These are phyloP conservation scores for Alcedo atthis DNA, from an alignment of 2,797 vertebrate genomes.

Conservation along the genomic window DNA sequence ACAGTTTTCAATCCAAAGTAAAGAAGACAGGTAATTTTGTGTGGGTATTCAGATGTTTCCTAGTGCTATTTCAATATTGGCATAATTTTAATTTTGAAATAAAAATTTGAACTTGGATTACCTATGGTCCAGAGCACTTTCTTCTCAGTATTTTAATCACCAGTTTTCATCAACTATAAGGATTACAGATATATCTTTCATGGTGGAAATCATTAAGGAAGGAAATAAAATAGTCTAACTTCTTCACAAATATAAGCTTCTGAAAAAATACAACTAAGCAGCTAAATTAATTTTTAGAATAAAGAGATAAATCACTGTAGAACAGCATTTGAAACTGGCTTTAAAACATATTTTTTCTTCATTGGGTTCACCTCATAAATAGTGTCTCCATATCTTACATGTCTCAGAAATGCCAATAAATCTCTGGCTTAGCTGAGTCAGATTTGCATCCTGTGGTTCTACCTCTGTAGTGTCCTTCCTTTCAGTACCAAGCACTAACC, in stretches of 20 bases:
- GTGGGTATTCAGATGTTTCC: no score
- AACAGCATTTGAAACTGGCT: not conserved
- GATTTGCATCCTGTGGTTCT: not conserved
- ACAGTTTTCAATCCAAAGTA: no score
- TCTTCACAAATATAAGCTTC: not conserved
- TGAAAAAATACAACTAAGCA: not conserved
- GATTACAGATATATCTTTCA: no score
- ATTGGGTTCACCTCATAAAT: not conserved
- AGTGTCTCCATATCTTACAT: not conserved
- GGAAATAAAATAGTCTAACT: no score
- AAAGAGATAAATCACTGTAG: not conserved
- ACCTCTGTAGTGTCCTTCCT: not conserved
- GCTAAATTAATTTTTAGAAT: not conserved
- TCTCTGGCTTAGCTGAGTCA: not conserved
- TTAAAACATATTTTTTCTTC: not conserved
- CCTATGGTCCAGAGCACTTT: no score
- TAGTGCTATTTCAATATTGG: no score
- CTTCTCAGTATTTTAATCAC: no score
- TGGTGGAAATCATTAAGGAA: no score
- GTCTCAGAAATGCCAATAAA: not conserved
- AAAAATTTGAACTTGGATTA: no score
- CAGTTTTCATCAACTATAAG: no score
- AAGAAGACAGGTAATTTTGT: no score
- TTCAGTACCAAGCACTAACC: not conserved
- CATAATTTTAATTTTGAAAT: no score